Conservation (phyloP, 2,113 vertebrate genomes). For the Dissostichus mawsoni region DNA sequence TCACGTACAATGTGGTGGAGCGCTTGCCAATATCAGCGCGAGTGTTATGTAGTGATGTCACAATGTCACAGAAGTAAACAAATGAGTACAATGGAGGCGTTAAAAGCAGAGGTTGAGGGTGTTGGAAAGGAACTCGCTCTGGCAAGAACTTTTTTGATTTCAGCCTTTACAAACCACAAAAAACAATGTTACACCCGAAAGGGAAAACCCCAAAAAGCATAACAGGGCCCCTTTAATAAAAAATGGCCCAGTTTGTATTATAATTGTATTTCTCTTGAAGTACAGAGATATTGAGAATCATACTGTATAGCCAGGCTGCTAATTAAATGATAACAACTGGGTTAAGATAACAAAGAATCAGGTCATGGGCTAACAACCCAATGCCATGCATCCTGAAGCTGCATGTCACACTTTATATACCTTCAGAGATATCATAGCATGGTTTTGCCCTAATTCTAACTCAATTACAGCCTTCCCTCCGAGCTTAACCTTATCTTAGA, state of each 20-base stretch:
- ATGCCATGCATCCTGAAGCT: slow-evolving; percentile 11
- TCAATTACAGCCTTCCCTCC: slow-evolving; percentile 61
- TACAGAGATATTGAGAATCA: neutral
- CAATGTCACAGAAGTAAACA: too few relatives aligned
- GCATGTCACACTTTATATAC: slow-evolving; percentile 57
- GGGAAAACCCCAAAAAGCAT: too few relatives aligned
- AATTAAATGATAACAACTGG: slow-evolving; percentile 13
- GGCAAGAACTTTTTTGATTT: too few relatives aligned
- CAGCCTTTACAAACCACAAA: too few relatives aligned
- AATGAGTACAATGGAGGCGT: too few relatives aligned
- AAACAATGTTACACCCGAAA: too few relatives aligned
- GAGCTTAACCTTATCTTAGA: slow-evolving; percentile 76
- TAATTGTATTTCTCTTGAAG: too few relatives aligned
- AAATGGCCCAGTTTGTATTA: neutral
- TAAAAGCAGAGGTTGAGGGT: too few relatives aligned
- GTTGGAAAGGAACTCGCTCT: too few relatives aligned
- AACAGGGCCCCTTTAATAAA: neutral
- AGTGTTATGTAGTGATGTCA: too few relatives aligned
- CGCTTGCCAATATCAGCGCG: too few relatives aligned
- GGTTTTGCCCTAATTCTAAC: slow-evolving; percentile 60
- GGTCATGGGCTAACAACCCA: slow-evolving; percentile 13
- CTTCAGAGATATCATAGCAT: slow-evolving; percentile 45
- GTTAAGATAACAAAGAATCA: slow-evolving; percentile 3
- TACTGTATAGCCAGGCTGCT: neutral
- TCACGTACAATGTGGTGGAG: too few relatives aligned